Evolutionary conservation across 2,797 vertebrate species (phyloP).

Genomic region (Pipistrellus pygmaeus): DNA sequence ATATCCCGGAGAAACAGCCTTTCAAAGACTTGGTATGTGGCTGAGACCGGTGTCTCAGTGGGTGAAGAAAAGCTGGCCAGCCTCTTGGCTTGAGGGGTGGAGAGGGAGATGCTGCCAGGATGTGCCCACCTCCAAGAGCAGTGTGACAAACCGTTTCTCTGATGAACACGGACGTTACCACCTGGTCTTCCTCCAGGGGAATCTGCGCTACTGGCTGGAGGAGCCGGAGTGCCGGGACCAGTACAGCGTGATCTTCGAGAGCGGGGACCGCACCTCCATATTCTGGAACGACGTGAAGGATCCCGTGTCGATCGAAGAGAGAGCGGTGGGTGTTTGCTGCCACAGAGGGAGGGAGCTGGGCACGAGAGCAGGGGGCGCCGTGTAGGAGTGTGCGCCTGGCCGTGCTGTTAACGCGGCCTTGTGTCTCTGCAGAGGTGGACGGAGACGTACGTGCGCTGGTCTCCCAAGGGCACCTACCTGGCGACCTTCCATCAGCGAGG

Average conservation of each 20-base stretch:
- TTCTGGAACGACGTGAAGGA: conserved; percentile 98
- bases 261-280: conserved; percentile 96
- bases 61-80: background rate
- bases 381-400: too few relatives aligned
- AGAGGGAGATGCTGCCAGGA: accelerated
- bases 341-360: accelerated
- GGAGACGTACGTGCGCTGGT: conserved; percentile 99
- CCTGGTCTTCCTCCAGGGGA: conserved; percentile 90
- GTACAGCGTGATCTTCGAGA: conserved; percentile 99
- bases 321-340: conserved; percentile 91
- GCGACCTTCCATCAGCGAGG: conserved; percentile 98
- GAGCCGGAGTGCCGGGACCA: conserved; percentile 98
- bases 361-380: accelerated
- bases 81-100: background rate
- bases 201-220: conserved; percentile 98
- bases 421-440: conserved; percentile 94
- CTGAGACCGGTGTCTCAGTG: accelerated
- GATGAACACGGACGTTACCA: too few relatives aligned
- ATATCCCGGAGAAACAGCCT: conserved; percentile 97
- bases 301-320: conserved; percentile 94
- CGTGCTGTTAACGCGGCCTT: accelerated
- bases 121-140: background rate
- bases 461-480: conserved; percentile 97
- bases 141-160: accelerated
- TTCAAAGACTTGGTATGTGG: conserved; percentile 98